Percentiles rank a stretch among this genome's conserved stretches.
Conservation (phyloP, 2,888 invertebrate genomes). For the Yponomeuta sedellus region DNA sequence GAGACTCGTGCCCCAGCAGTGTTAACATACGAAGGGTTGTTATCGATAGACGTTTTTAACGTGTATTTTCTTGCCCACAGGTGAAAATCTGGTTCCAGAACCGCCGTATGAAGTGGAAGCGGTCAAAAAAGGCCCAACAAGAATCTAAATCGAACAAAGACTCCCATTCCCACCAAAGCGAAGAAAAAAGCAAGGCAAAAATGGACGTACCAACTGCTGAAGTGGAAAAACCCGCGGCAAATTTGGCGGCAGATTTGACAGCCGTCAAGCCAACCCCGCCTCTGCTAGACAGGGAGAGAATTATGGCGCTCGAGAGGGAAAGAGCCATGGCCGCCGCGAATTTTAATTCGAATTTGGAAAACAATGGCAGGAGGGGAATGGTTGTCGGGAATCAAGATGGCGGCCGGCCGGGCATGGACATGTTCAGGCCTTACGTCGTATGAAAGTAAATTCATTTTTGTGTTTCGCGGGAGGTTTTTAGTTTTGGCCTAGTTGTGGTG, state of each 20-base stretch:
- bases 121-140: conserved; percentile 96
- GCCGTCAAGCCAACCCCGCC: conserved; percentile 61
- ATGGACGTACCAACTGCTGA: conserved; percentile 36
- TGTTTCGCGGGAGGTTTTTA: conserved; percentile 33
- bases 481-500: neutral
- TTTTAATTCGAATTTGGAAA: conserved; percentile 72
- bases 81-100: conserved; percentile 99
- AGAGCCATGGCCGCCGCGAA: conserved; percentile 69
- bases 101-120: conserved; percentile 98
- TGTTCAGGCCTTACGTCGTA: conserved; percentile 75
- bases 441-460: conserved; percentile 56
- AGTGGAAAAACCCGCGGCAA: conserved; percentile 41
- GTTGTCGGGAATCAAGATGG: conserved; percentile 68
- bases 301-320: conserved; percentile 65
- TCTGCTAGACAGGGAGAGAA: conserved; percentile 67
- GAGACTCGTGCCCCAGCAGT: too few species aligned
- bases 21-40: too few species aligned
- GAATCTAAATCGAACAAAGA: conserved; percentile 81
- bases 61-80: conserved; percentile 66
- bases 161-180: conserved; percentile 41
- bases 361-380: conserved; percentile 56
- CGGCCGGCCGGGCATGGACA: conserved; percentile 54
- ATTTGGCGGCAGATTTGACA: conserved; percentile 63
- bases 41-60: neutral
- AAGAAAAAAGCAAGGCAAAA: conserved; percentile 55